A percentile compares a stretch with the other conserved stretches of the same genome.
These are phyloP conservation scores for Sarotherodon lohbergeri DNA, from an alignment of 2,113 vertebrate species.

Conservation along the genomic window DNA sequence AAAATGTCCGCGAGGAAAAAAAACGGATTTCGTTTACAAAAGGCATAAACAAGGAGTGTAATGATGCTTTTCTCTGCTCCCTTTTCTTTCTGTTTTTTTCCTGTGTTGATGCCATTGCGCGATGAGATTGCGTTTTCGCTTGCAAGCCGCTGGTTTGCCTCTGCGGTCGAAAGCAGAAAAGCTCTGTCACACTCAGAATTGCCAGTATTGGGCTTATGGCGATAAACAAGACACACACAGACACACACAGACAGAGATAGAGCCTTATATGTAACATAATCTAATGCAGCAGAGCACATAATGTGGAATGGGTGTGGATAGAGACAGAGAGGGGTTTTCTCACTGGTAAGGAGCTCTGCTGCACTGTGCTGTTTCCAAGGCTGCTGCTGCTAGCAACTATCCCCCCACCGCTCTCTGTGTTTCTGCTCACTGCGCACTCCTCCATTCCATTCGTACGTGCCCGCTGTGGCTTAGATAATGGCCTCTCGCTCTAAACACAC, in stretches of 20 bases:
- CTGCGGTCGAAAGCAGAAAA: neutral
- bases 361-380: slow-evolving; percentile 58
- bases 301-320: slow-evolving; percentile 14
- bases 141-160: slow-evolving; percentile 1
- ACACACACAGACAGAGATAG: neutral
- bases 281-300: neutral
- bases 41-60: neutral
- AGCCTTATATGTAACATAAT: neutral
- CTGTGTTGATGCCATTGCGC: neutral
- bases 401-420: slow-evolving; percentile 56
- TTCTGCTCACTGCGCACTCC: slow-evolving; percentile 71
- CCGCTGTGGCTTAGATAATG: slow-evolving; percentile 79
- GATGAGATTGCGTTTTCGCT: slow-evolving; percentile 12
- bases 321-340: slow-evolving; percentile 30
- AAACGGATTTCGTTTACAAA: neutral
- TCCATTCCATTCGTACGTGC: slow-evolving; percentile 82
- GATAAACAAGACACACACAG: slow-evolving; percentile 5
- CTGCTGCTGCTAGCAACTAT: slow-evolving; percentile 42
- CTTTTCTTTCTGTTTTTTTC: slow-evolving; percentile 10
- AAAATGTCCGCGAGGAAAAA: neutral
- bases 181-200: neutral
- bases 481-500: slow-evolving; percentile 77
- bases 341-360: slow-evolving; percentile 46
- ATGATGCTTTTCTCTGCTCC: slow-evolving; percentile 1
- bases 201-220: neutral